Evolutionary conservation across 1,140 invertebrate species (phyloP), one percentile per base, ranked within the genome.

Genomic region (Limonius californicus): DNA sequence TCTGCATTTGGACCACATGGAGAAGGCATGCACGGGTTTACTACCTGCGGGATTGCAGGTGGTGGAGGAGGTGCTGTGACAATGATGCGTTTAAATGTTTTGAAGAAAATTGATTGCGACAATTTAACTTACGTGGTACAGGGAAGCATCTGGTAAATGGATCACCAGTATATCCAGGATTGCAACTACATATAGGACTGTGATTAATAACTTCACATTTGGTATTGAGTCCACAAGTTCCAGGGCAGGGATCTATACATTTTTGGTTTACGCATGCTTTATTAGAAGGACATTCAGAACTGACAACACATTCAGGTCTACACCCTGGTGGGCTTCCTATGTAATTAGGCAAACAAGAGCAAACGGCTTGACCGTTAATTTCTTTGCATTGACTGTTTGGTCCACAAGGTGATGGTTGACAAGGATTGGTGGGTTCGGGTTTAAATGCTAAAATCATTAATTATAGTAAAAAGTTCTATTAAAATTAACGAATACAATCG

Each of bases 281-380:
- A 69, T 85, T 83, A 64, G 82, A 82, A 0, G 84, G 75, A 70
- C 87, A 89, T 72, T 89, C 86, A 0, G 83, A 81, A 72, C 86
- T 85, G 14, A 87, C 83, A 14, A 81, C 81, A 74, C 87, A 89
- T 75, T 89, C 87, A 19, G 88, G 87, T 43, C 87, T 80, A 72
- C 89, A 90, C 66, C 83, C 82, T 16, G 87, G 87, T 15, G 88
- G 86, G 54, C 83, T 81, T 66, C 89, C 88, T 30, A 87, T 78
- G 65, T 87, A 89, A 62, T 84, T 84, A 21, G 80, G 71, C 16
- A 83, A 61, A 75, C 88, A 90, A 43, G 88, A 84, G 70, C 88
- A 90, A 20, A 85, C 83, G 0, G 85, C 78, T 62, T 80, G 77
- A 27, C 77, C 79, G 66, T 82, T 82, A 57, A 80, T 68, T 47